A percentile compares a stretch with the other conserved stretches of the same genome.
Evolutionary conservation across 2,113 vertebrate genomes (phyloP).

Genomic region (Columbina picui): DNA sequence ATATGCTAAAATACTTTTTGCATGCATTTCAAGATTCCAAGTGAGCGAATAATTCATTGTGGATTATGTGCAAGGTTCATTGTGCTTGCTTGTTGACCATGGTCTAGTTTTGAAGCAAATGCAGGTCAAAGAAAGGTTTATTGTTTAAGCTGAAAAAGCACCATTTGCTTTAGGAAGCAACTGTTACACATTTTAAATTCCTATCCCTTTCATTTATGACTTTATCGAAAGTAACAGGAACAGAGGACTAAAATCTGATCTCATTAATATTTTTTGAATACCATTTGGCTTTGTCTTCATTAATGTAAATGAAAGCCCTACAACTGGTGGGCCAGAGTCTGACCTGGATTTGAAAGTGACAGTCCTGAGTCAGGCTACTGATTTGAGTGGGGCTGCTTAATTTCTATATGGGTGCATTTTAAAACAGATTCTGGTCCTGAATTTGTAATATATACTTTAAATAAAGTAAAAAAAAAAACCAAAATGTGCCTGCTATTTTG

Average conservation of each 20-base stretch:
- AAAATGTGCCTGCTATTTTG: not conserved
- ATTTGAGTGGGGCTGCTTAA: not conserved
- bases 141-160: accelerated
- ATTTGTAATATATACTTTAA: not conserved
- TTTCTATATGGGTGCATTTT: not conserved
- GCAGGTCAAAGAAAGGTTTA: not conserved
- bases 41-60: not conserved
- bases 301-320: not conserved
- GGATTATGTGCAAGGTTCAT: not conserved
- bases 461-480: not conserved
- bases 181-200: not conserved
- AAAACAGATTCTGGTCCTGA: not conserved
- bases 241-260: not conserved
- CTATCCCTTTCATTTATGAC: not conserved
- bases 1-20: not conserved
- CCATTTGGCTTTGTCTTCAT: not conserved
- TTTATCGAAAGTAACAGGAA: not conserved
- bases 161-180: not conserved
- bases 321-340: not conserved
- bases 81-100: not conserved
- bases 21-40: not conserved
- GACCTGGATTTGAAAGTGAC: not conserved
- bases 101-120: not conserved
- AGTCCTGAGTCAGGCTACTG: not conserved
- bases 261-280: not conserved